Percentiles rank a stretch among this genome's conserved stretches.
Evolutionary conservation across 1,140 invertebrate genomes (phyloP).

Genomic region (Drosophila kohkoa): DNA sequence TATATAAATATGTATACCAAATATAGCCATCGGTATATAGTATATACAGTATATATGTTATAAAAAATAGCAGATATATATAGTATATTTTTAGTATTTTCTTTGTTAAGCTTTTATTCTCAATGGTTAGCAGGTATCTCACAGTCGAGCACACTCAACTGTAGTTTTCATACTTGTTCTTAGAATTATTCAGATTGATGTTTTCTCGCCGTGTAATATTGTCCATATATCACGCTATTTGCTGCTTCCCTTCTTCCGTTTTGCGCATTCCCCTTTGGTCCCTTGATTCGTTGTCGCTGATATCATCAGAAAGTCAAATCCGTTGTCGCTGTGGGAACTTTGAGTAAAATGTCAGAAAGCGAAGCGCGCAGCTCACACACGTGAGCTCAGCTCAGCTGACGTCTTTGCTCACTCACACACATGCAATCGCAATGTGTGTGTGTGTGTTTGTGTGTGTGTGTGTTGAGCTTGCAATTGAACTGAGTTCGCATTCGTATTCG

Average conservation of each 20-base stretch:
- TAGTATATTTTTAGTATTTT: too few species aligned
- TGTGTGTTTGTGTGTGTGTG: constrained; percentile 39
- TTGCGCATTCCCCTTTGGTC: not conserved
- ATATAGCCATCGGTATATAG: too few species aligned
- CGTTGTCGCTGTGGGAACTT: constrained; percentile 43
- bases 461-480: constrained; percentile 5
- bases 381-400: constrained; percentile 47
- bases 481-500: constrained; percentile 2
- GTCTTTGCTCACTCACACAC: constrained; percentile 12
- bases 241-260: constrained; percentile 1
- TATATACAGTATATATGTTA: too few species aligned
- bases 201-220: not conserved
- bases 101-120: too few species aligned
- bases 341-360: constrained; percentile 61
- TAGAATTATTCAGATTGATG: not conserved
- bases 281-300: constrained; percentile 23
- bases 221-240: not conserved
- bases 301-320: constrained; percentile 35
- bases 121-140: too few species aligned
- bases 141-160: too few species aligned
- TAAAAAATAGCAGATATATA: too few species aligned
- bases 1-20: too few species aligned
- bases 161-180: too few species aligned
- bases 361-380: constrained; percentile 68
- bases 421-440: constrained; percentile 20